Base-by-base conservation (phyloP, 2,888 invertebrate genomes). In the Lithophane ornitopus region DNA sequence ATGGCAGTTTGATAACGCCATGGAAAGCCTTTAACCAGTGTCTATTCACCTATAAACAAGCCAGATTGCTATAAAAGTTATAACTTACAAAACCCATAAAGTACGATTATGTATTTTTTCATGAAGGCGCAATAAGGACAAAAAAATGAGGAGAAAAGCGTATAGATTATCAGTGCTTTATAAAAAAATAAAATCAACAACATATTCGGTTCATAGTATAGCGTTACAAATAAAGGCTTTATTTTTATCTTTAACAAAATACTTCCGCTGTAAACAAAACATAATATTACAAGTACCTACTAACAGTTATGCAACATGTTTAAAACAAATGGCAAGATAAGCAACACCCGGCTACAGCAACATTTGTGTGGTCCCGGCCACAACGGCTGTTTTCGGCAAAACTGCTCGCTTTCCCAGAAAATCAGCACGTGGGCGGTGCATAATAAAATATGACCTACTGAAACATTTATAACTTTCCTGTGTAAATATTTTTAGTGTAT, bases 331-430 rank as follows among this genome's bases (percentile, higher is more conserved):
- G 86, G 85, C 82, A 80, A 84, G 85, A 86, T 88, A 89, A 86
- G 86, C 74, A 76, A 86, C 86, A 89, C 85, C 78, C 78, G 75
- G 72, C 80, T 26, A 56, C 54, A 22, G 34, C 83, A 90, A 90
- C 87, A 89, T 91, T 88, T 91, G 91, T 92, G 91, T 89, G 91
- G 91, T 90, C 89, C 82, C 73, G 74, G 74, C 85, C 77, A 76
- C 80, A 80, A 69, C 82, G 81, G 70, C 67, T 82, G 76, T 76
- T 84, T 84, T 86, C 77, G 77, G 65, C 74, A 66, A 81, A 77
- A 80, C 66, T 56, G 73, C 56, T 77, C 69, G 72, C 70, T 80
- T 86, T 84, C 86, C 78, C 62, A 81, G 86, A 84, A 87, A 85
- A 81, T 69, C 71, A 74, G 73, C 84, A 78, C 81, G 81, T 84